These are phyloP conservation scores for Choloepus hoffmanni DNA, from an alignment of 2,113 vertebrate genomes.

Conservation along the genomic window DNA sequence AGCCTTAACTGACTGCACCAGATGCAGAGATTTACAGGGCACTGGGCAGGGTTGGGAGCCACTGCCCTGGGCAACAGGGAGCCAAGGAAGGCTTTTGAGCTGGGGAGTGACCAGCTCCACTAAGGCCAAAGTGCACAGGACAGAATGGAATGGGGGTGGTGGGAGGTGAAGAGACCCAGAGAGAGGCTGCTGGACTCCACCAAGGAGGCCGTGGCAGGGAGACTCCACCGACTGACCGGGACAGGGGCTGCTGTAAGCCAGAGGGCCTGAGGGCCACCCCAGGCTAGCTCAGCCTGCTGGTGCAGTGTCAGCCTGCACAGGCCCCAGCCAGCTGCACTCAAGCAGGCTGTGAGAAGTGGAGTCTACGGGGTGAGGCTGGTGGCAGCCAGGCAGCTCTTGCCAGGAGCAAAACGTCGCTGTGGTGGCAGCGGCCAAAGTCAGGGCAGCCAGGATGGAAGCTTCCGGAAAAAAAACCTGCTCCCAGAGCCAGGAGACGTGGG, in stretches of 20 bases:
- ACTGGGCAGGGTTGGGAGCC: not conserved
- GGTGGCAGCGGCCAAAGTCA: too few species aligned
- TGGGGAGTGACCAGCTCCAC: not conserved
- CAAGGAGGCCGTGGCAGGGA: fast-evolving
- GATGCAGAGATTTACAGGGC: not conserved
- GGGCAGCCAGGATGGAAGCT: not conserved
- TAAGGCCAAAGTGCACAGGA: too few species aligned
- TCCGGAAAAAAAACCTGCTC: not conserved
- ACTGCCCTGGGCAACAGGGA: not conserved
- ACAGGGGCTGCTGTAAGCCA: not conserved
- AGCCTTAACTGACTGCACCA: not conserved
- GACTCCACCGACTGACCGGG: not conserved
- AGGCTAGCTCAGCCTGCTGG: not conserved
- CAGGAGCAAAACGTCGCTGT: not conserved
- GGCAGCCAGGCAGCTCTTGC: not conserved
- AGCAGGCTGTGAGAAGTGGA: not conserved
- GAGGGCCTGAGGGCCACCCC: fast-evolving
- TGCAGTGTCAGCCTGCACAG: fast-evolving
- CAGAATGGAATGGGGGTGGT: fast-evolving
- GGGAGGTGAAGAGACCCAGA: too few species aligned
- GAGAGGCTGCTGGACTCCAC: not conserved
- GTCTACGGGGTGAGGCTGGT: not conserved
- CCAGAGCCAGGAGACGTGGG: not conserved
- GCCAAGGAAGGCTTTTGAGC: not conserved
- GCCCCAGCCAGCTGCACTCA: not conserved